Conservation (phyloP, 2,797 vertebrate genomes). For the Menidia menidia region DNA sequence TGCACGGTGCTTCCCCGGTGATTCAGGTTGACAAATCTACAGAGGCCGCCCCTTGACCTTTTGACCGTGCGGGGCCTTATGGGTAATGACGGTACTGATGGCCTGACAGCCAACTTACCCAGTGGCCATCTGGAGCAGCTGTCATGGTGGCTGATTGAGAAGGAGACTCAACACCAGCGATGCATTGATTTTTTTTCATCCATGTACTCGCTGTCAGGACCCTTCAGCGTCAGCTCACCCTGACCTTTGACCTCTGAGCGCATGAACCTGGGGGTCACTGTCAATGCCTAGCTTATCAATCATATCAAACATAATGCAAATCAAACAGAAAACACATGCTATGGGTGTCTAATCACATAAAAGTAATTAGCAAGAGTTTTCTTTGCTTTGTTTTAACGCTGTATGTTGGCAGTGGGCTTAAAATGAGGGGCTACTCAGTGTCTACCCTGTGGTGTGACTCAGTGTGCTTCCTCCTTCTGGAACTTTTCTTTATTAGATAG, state of each 20-base stretch:
- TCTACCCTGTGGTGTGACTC: slow-evolving; percentile 8
- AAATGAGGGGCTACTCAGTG: not conserved
- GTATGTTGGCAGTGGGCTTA: not conserved
- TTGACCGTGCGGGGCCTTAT: slow-evolving; percentile 72
- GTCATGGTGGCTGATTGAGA: slow-evolving; percentile 82
- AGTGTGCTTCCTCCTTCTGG: not conserved
- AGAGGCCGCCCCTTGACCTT: slow-evolving; percentile 74
- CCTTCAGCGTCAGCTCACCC: slow-evolving; percentile 49
- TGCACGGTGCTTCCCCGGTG: slow-evolving; percentile 58
- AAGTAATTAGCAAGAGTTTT: not conserved
- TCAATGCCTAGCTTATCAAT: slow-evolving; percentile 41
- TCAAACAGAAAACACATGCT: too few relatives aligned
- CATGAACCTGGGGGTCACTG: slow-evolving; percentile 69
- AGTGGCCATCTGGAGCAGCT: slow-evolving; percentile 83
- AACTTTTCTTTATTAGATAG: slow-evolving; percentile 34
- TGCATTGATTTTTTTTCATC: slow-evolving; percentile 71
- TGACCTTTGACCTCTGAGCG: slow-evolving; percentile 72
- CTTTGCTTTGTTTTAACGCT: not conserved
- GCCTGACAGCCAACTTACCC: slow-evolving; percentile 76
- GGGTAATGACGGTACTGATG: slow-evolving; percentile 83
- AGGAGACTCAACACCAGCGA: slow-evolving; percentile 73
- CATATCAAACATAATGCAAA: too few relatives aligned
- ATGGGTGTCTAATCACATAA: not conserved
- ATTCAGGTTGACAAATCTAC: slow-evolving; percentile 73
- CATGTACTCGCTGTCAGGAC: slow-evolving; percentile 39